Percentiles rank a stretch among this genome's conserved stretches.
phyloP scores from a whole-genome alignment of 2,113 vertebrate species.

The Larimichthys polyactis region DNA sequence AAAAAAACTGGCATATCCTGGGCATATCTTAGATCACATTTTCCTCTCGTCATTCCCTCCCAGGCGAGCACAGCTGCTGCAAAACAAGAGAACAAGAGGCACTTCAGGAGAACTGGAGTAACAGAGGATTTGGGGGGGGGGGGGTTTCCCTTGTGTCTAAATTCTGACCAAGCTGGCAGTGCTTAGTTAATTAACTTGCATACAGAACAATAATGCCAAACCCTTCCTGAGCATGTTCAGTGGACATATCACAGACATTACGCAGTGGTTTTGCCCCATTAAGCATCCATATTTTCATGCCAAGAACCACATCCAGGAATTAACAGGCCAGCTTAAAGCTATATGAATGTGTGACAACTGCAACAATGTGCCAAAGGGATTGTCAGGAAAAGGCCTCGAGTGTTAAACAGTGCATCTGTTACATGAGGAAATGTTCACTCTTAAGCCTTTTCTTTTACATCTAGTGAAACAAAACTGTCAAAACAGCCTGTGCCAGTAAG shows the following conservation, averaged over 20 bases:
- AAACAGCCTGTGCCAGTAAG: slow-evolving; percentile 9
- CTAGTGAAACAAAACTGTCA: slow-evolving; percentile 53
- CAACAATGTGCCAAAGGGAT: slow-evolving; percentile 62
- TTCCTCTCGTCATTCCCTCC: slow-evolving; percentile 75
- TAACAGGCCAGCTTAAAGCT: slow-evolving; percentile 60
- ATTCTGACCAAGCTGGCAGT: slow-evolving; percentile 66
- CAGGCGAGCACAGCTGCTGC: slow-evolving; percentile 63
- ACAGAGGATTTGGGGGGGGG: slow-evolving; percentile 29
- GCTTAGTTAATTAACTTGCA: slow-evolving; percentile 64
- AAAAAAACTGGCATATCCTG: slow-evolving; percentile 61
- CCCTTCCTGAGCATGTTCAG: slow-evolving; percentile 75
- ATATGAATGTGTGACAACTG: slow-evolving; percentile 59
- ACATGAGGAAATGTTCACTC: slow-evolving; percentile 65
- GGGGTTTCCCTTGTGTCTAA: slow-evolving; percentile 50
- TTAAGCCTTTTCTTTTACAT: slow-evolving; percentile 43
- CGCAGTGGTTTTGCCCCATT: slow-evolving; percentile 76
- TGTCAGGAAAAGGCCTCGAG: slow-evolving; percentile 60
- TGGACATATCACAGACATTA: slow-evolving; percentile 81
- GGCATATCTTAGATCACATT: slow-evolving; percentile 72
- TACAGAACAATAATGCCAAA: slow-evolving; percentile 78
- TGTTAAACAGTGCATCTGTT: slow-evolving; percentile 63
- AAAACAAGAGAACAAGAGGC: slow-evolving; percentile 68
- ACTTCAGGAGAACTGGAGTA: slow-evolving; percentile 61
- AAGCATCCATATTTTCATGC: slow-evolving; percentile 61
- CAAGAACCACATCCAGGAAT: slow-evolving; percentile 80